A percentile compares a stretch with the other conserved stretches of the same genome.
Conservation (phyloP, 2,888 invertebrate genomes). For the Oscheius sp. region DNA sequence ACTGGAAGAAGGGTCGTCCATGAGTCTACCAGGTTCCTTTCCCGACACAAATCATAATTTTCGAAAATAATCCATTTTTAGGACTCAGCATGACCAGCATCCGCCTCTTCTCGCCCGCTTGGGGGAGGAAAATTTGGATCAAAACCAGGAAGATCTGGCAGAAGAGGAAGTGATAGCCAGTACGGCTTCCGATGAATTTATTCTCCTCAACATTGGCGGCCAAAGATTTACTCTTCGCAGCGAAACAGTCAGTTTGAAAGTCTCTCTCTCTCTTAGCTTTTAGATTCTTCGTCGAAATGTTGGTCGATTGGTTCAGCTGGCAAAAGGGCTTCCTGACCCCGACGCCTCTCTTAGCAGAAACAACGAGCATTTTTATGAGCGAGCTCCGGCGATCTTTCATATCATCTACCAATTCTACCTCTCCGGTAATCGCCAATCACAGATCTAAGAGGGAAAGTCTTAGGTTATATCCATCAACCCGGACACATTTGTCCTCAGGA, state of each 20-base stretch:
- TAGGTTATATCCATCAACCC: conserved; percentile 69
- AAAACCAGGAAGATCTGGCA: conserved; percentile 7
- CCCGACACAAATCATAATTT: not conserved
- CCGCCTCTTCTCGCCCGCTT: not conserved
- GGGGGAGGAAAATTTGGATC: conserved; percentile 5
- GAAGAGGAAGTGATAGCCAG: conserved; percentile 42
- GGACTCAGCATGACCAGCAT: not conserved
- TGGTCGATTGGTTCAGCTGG: not conserved
- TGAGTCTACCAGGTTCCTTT: not conserved
- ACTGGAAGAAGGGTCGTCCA: not conserved
- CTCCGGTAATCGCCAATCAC: conserved; percentile 55
- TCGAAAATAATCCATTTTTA: conserved; percentile 8
- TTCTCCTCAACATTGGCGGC: conserved; percentile 65
- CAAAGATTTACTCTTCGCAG: conserved; percentile 55
- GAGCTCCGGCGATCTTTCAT: conserved; percentile 60
- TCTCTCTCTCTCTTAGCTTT: not conserved
- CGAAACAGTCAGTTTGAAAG: conserved; percentile 53
- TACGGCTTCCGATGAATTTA: conserved; percentile 40
- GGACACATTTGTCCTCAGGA: conserved; percentile 72
- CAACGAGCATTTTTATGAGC: conserved; percentile 65
- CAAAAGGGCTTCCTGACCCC: not conserved
- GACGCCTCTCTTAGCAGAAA: conserved; percentile 56
- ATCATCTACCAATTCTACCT: conserved; percentile 64
- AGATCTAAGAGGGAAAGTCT: not conserved
- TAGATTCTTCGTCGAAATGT: conserved; percentile 6